phyloP scores from a whole-genome alignment of 2,888 invertebrate genomes.

The Netelia melanura region DNA sequence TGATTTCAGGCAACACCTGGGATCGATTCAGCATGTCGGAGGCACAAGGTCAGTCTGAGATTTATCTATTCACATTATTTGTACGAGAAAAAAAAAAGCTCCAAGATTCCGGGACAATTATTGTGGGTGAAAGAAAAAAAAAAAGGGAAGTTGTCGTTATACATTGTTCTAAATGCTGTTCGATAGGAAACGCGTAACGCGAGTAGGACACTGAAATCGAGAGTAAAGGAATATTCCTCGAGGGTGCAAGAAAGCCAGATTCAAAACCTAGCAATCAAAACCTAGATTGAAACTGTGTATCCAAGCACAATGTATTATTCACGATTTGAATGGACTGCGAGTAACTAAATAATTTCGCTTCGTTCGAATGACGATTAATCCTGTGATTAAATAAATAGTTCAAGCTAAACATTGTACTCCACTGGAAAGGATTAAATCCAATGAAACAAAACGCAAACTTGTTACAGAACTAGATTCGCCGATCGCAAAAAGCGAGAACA shows the following conservation, averaged over 20 bases:
- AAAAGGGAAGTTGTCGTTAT: slow-evolving; percentile 2
- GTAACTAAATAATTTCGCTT: background rate
- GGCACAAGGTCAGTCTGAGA: slow-evolving; percentile 79
- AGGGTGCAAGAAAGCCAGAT: background rate
- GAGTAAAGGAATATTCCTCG: background rate
- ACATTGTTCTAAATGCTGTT: background rate
- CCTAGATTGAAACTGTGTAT: background rate
- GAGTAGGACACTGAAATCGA: background rate
- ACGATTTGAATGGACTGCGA: background rate
- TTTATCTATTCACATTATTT: slow-evolving; percentile 15
- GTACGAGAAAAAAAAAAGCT: slow-evolving; percentile 17
- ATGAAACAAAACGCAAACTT: slow-evolving; percentile 13
- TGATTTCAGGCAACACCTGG: slow-evolving; percentile 69
- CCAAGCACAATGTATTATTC: background rate
- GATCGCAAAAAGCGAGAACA: slow-evolving; percentile 70
- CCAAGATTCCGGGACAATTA: slow-evolving; percentile 15
- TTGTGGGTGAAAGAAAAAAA: slow-evolving; percentile 38
- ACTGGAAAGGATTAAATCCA: background rate
- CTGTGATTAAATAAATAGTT: background rate
- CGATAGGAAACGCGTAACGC: background rate
- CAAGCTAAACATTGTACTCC: background rate
- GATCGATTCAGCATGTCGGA: slow-evolving; percentile 79
- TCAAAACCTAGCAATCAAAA: too few relatives aligned
- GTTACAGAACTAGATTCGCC: slow-evolving; percentile 63
- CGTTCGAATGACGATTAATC: background rate